Evolutionary conservation across 35 echinoderm and acorn worm genomes (phyloP), one percentile per base, ranked within the genome.

Genomic region (Stichopus chloronotus): DNA sequence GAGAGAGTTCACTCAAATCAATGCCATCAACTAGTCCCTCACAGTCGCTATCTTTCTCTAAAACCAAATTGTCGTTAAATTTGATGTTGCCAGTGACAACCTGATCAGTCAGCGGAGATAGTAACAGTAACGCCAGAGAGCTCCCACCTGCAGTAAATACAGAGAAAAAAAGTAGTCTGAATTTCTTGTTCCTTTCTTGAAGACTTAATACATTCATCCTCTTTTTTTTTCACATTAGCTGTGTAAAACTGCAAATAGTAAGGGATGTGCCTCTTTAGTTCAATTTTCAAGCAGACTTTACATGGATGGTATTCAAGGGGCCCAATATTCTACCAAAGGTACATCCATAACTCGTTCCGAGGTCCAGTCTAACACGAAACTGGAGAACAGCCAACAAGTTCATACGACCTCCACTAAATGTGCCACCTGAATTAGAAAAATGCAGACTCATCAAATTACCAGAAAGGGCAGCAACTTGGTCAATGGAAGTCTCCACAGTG

Each of bases 21-120:
- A 93, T 53, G 55, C 81, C 92, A 93, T 93, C 57, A 5, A 93
- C 63, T 5, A 61, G 13, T 53, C 92, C 81, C 86, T 84, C 63
- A n/a, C 58, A 22, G 11, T 43, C 58, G 11, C 43, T 84, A 25
- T 85, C 80, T 9, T 58, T 30, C 8, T 68, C 43, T 57, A 93
- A 52, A 10, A 61, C 12, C 22, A 85, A 22, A 13, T 85, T 59
- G 23, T 71, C 59, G 4, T n/a, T 58, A 76, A 93, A 87, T 23
- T 24, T 93, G 25, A 84, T 93, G n/a, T 55, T 63, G 5, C 92
- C 92, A 2, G 92, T 61, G 5, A 93, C 25, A 5, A 85, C 81
- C 71, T 93, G 92, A 91, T 78, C 68, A 20, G 58, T 57, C 58
- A 25, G 7, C 16, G 86, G 5, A 61, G 68, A 54, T 25, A 78